Percentiles rank a stretch among this genome's conserved stretches.
Evolutionary conservation across 1,140 invertebrate species (phyloP).

Genomic region (Lordiphosa mommai): DNA sequence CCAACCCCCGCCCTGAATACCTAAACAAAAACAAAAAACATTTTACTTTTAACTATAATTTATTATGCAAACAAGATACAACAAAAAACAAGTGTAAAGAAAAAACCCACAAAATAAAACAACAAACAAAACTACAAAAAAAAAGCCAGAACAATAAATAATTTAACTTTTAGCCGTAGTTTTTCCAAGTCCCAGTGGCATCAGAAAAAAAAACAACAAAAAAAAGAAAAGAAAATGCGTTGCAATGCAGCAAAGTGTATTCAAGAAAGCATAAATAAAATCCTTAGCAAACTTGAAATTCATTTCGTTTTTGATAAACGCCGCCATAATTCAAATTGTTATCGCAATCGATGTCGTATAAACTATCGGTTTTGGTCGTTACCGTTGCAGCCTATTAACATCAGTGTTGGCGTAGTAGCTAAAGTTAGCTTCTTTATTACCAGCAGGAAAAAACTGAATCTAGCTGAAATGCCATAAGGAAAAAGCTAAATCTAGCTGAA

Average conservation of each 20-base stretch:
- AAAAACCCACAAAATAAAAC: slow-evolving; percentile 40
- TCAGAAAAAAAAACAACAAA: slow-evolving; percentile 11
- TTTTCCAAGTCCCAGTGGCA: slow-evolving; percentile 23
- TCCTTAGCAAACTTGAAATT: slow-evolving; percentile 29
- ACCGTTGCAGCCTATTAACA: too few species aligned
- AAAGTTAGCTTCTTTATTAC: too few species aligned
- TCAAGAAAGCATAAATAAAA: slow-evolving; percentile 34
- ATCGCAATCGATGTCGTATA: too few species aligned
- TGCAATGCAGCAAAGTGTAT: slow-evolving; percentile 32
- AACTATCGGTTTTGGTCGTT: too few species aligned
- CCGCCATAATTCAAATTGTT: not conserved
- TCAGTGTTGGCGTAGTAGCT: too few species aligned
- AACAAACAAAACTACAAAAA: slow-evolving; percentile 57
- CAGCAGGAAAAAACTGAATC: too few species aligned
- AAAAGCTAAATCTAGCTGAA: too few species aligned
- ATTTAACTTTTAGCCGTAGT: slow-evolving; percentile 40
- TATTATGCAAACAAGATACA: slow-evolving; percentile 73
- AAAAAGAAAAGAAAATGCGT: slow-evolving; percentile 10
- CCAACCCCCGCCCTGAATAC: slow-evolving; percentile 19
- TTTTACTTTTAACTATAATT: slow-evolving; percentile 73
- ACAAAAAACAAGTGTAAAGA: slow-evolving; percentile 68
- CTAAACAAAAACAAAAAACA: slow-evolving; percentile 39
- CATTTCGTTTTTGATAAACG: slow-evolving; percentile 5
- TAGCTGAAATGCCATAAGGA: too few species aligned
- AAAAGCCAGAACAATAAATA: slow-evolving; percentile 70